These are phyloP conservation scores for Paralinhomoeus sp. DNA, from an alignment of 2,888 invertebrate species.

Conservation along the genomic window DNA sequence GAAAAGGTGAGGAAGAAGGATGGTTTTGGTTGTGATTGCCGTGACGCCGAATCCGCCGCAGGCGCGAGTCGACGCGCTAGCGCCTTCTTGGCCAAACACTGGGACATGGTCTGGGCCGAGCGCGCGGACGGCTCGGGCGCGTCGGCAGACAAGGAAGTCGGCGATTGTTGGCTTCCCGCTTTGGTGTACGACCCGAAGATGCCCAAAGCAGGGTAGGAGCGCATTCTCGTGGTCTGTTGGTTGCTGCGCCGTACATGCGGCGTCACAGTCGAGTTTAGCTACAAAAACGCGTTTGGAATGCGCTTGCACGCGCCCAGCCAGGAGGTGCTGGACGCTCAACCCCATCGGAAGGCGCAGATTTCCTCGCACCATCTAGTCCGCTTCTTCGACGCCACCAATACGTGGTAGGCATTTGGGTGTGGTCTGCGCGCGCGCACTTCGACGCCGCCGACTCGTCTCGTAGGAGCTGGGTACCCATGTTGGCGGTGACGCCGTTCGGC, in stretches of 20 bases:
- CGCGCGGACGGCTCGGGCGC: not conserved
- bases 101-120: conserved; percentile 1
- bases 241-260: no score
- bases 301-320: not conserved
- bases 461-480: not conserved
- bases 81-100: not conserved
- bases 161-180: not conserved
- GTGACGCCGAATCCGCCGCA: no score
- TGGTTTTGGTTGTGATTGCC: not conserved
- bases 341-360: not conserved
- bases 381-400: not conserved
- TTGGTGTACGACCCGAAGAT: not conserved
- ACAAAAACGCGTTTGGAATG: not conserved
- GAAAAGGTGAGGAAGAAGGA: not conserved
- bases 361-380: not conserved
- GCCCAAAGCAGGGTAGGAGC: not conserved
- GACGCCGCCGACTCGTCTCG: not conserved
- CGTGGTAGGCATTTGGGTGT: no score
- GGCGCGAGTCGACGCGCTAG: not conserved
- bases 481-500: not conserved
- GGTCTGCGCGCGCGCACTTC: not conserved
- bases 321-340: not conserved
- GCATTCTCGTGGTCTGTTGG: no score
- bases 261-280: not conserved
- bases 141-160: not conserved